Evolutionary conservation across 2,888 invertebrate species (phyloP).

Genomic region (Callyntrura sp.): DNA sequence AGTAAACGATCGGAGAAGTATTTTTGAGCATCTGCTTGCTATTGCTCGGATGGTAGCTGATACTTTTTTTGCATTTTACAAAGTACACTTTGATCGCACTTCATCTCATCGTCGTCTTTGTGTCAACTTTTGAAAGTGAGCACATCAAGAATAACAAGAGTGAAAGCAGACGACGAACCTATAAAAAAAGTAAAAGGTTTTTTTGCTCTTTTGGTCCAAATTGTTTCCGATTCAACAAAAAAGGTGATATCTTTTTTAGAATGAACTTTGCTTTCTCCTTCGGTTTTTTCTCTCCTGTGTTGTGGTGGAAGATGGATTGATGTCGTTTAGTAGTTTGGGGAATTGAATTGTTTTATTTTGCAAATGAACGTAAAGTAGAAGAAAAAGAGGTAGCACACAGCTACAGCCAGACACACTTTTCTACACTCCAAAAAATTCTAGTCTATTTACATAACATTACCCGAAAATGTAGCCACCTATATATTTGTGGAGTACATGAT

Average conservation of each 20-base stretch:
- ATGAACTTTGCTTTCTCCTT: constrained; percentile 17
- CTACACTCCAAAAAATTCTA: not conserved
- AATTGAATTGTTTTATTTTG: constrained; percentile 53
- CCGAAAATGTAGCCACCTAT: not conserved
- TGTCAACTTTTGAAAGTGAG: constrained; percentile 35
- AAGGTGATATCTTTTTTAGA: not conserved
- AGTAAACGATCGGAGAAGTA: not conserved
- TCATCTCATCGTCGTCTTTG: constrained; percentile 37
- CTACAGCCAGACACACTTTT: not conserved
- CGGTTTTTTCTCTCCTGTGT: constrained; percentile 17
- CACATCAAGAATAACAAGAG: not conserved
- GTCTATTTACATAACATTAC: constrained; percentile 11
- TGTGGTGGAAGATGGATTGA: constrained; percentile 38
- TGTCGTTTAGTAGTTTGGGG: constrained; percentile 22
- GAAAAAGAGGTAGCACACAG: not conserved
- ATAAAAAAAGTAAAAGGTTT: not conserved
- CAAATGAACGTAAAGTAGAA: constrained; percentile 52
- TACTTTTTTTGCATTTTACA: not conserved
- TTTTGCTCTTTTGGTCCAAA: constrained; percentile 3
- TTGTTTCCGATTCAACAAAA: constrained; percentile 31
- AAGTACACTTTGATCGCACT: constrained; percentile 45
- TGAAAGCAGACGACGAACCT: not conserved
- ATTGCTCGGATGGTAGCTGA: not conserved
- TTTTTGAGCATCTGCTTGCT: not conserved
- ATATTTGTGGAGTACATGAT: not conserved